Conservation (phyloP, 2,797 vertebrate genomes). For the Enteromius treurensis region DNA sequence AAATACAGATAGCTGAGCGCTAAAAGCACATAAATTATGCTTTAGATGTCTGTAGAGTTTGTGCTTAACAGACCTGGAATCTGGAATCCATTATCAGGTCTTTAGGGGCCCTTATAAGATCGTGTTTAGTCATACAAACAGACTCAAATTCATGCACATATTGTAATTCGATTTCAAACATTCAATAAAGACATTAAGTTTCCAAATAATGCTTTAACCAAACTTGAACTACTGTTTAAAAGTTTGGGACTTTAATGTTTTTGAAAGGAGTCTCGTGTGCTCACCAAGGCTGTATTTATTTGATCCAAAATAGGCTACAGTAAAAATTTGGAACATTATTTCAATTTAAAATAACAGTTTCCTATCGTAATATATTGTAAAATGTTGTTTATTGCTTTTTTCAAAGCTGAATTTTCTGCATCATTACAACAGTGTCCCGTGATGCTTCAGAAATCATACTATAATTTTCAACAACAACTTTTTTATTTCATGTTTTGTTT, state of each 20-base stretch:
- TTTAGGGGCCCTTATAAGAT: conserved; percentile 47
- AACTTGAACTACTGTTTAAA: not conserved
- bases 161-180: not conserved
- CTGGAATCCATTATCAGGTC: conserved; percentile 53
- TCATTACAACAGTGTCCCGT: not conserved
- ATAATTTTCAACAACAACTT: not conserved
- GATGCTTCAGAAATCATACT: not conserved
- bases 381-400: not conserved
- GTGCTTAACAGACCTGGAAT: conserved; percentile 28
- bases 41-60: conserved; percentile 45
- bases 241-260: not conserved
- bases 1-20: conserved; percentile 8
- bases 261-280: not conserved
- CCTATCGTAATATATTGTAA: not conserved
- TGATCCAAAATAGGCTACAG: not conserved
- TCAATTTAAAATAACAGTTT: not conserved
- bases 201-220: not conserved
- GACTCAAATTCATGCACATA: not conserved
- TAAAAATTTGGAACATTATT: not conserved
- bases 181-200: not conserved
- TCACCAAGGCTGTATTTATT: not conserved
- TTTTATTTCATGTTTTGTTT: no score
- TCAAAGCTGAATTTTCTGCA: not conserved
- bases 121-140: conserved; percentile 29
- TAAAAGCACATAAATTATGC: conserved; percentile 45